Evolutionary conservation across 2,888 invertebrate genomes (phyloP), one percentile per base, ranked within the genome.

Genomic region (Drosophila paramelanica): DNA sequence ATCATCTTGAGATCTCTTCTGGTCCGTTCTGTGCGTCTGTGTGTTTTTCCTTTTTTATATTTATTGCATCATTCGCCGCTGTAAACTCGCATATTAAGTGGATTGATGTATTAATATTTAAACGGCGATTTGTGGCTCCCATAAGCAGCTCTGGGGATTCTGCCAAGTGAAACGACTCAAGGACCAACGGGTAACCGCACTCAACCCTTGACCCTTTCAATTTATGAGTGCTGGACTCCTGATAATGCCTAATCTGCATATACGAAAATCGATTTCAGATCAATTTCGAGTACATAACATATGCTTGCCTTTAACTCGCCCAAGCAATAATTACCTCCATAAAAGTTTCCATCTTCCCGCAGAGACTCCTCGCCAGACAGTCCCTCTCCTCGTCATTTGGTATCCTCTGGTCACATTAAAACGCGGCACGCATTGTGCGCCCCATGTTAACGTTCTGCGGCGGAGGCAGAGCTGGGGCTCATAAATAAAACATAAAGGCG

Each of bases 81-180:
- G 82, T 77, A 89, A 87, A 86, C 81, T 87, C 80, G 87, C 85
- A 88, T 90, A 85, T 89, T 90, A 89, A 91, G 90, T 91, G 91
- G 90, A 91, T 91, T 91, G 91, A 90, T 91, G 89, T 91, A 90
- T 91, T 90, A 91, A 91, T 91, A 91, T 91, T 91, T 91, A 91
- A 91, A 90, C 89, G 90, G 79, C 88, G 90, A 90, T 90, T 90
- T 90, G 90, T 81, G 90, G 89, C 67, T 79, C 65, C 73, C 74
- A 70, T 49, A 66, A 65, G 61, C 53, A 64, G 68, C 64, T 64
- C 61, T 38, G 60, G 42, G 42, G 58, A 33, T n/a, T 23, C 46
- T 20, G 8, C 33, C 51, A 43, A 49, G 47, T 57, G 52, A 64
- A 73, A 56, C 49, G 66, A 55, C 67, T 71, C 51, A 31, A 31